Conservation (phyloP, 2,797 vertebrate species). For the Propithecus deckenii region DNA sequence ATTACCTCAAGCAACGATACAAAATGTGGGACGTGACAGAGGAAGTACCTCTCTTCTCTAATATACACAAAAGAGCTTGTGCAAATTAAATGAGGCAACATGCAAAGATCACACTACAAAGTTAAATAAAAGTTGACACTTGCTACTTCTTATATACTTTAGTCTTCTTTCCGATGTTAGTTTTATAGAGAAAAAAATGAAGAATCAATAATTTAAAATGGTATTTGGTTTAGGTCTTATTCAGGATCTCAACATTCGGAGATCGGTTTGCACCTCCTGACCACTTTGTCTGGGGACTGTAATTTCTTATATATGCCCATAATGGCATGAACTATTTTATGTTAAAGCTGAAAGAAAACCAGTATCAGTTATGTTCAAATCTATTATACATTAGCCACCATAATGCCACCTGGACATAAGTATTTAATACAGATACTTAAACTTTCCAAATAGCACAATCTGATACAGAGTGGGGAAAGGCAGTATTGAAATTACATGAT, state of each 20-base stretch:
- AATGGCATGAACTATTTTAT: not conserved
- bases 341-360: not conserved
- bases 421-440: not conserved
- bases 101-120: not conserved
- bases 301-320: not conserved
- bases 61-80: not conserved
- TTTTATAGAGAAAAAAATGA: not conserved
- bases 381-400: not conserved
- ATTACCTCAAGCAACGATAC: slow-evolving; percentile 27
- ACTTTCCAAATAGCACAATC: not conserved
- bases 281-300: not conserved
- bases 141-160: not conserved
- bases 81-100: not conserved
- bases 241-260: not conserved
- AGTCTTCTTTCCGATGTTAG: not conserved
- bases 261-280: not conserved
- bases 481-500: not conserved
- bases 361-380: not conserved
- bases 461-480: not conserved
- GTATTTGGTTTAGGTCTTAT: not conserved
- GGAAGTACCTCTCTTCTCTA: not conserved
- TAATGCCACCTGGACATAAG: not conserved
- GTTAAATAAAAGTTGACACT: not conserved
- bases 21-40: not conserved
- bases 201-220: not conserved